These are phyloP conservation scores for Drosophila nikananu DNA, from an alignment of 1,140 invertebrate genomes.

Conservation along the genomic window DNA sequence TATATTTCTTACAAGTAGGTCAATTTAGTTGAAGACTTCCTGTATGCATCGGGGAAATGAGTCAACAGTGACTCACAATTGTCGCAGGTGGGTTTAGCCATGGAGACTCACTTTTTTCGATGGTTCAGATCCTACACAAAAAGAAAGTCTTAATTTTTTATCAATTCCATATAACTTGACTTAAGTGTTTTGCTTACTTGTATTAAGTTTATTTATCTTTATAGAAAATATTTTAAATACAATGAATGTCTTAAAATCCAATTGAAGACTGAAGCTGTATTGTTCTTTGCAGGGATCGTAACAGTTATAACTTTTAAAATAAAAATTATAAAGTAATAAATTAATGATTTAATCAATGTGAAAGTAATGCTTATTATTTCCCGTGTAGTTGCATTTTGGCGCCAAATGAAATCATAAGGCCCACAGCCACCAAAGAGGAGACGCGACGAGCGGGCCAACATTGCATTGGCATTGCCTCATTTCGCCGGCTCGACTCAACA, in stretches of 20 bases:
- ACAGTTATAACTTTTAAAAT: too few relatives aligned
- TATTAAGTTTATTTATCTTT: too few relatives aligned
- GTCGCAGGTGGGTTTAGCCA: neutral
- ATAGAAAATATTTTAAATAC: neutral
- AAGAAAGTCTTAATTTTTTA: neutral
- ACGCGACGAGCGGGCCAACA: slow-evolving; percentile 35
- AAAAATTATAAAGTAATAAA: neutral
- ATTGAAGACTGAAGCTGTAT: too few relatives aligned
- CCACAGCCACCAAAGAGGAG: slow-evolving; percentile 40
- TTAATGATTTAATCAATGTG: too few relatives aligned
- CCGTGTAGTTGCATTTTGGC: slow-evolving; percentile 59
- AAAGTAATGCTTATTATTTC: neutral
- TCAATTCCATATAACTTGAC: too few relatives aligned
- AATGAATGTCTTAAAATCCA: neutral
- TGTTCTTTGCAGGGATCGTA: too few relatives aligned
- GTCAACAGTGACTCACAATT: slow-evolving; percentile 7
- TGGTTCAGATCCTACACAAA: neutral
- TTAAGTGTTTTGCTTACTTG: too few relatives aligned
- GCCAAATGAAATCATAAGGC: slow-evolving; percentile 52
- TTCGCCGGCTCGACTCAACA: slow-evolving; percentile 60
- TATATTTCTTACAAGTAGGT: slow-evolving; percentile 24
- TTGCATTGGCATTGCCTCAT: slow-evolving; percentile 73
- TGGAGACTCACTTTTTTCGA: neutral
- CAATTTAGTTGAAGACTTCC: slow-evolving; percentile 25
- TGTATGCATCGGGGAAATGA: neutral